These are phyloP conservation scores for Cuculus canorus DNA, from an alignment of 2,797 vertebrate species.

Conservation along the genomic window DNA sequence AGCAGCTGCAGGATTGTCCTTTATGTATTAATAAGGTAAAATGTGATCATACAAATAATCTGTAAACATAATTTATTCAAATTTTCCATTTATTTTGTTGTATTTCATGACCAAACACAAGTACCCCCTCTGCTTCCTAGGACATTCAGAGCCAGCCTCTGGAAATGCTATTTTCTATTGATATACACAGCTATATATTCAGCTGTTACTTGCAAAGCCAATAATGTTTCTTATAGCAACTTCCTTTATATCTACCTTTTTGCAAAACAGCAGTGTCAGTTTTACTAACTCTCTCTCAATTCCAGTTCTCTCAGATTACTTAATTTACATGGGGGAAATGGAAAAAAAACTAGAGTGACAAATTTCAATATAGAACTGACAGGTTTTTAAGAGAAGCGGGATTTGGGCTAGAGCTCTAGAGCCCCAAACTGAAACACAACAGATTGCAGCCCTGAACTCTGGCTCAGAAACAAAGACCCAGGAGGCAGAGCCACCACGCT, in stretches of 20 bases:
- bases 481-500: neutral
- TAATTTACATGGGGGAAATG: neutral
- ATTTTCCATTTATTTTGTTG: neutral
- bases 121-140: neutral
- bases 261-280: neutral
- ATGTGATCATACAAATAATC: neutral
- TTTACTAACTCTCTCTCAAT: neutral
- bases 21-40: neutral
- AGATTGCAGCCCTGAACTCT: constrained; percentile 52
- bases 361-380: neutral
- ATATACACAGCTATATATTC: neutral
- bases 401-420: neutral
- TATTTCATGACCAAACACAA: neutral
- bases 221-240: constrained; percentile 1
- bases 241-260: neutral
- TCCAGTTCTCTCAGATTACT: neutral
- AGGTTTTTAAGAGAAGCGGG: neutral
- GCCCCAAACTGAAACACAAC: constrained; percentile 8
- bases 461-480: constrained; percentile 58
- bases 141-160: neutral
- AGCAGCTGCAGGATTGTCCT: neutral
- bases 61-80: neutral
- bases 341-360: neutral
- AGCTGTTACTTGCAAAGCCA: constrained; percentile 41
- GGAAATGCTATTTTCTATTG: neutral